Conservation (phyloP, 2,888 invertebrate species). For the Alitta virens region DNA sequence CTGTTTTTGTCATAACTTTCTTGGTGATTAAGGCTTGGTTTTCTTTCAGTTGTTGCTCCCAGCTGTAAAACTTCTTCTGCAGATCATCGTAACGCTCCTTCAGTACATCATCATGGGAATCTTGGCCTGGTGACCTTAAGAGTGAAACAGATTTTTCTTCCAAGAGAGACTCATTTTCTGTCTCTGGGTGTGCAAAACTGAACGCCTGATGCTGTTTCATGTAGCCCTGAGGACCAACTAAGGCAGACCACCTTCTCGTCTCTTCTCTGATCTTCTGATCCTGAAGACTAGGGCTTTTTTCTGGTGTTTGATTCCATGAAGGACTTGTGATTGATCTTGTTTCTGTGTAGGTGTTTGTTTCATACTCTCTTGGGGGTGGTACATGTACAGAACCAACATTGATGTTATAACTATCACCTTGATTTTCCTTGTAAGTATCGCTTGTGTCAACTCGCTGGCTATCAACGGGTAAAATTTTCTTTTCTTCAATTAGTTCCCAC, state of each 20-base stretch:
- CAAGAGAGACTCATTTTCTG: slow-evolving; percentile 37
- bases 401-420: too few relatives aligned
- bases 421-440: too few relatives aligned
- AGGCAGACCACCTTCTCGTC: background rate
- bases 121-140: slow-evolving; percentile 25
- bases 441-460: too few relatives aligned
- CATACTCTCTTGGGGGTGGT: too few relatives aligned
- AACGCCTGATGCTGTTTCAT: background rate
- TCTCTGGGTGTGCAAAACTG: slow-evolving; percentile 33
- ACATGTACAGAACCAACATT: too few relatives aligned
- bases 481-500: too few relatives aligned
- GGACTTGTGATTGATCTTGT: too few relatives aligned
- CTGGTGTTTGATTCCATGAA: too few relatives aligned
- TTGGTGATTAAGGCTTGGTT: slow-evolving; percentile 44
- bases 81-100: slow-evolving; percentile 41
- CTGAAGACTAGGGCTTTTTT: background rate
- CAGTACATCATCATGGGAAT: slow-evolving; percentile 11
- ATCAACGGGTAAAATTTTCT: too few relatives aligned
- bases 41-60: slow-evolving; percentile 46
- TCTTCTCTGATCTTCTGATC: background rate
- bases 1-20: slow-evolving; percentile 20
- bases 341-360: too few relatives aligned
- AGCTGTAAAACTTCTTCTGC: slow-evolving; percentile 42
- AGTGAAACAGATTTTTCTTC: slow-evolving; percentile 44
- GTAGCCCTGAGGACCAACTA: slow-evolving; percentile 1